Base-by-base conservation (phyloP, 35 echinoderm and acorn worm genomes). In the Diadema setosum region DNA sequence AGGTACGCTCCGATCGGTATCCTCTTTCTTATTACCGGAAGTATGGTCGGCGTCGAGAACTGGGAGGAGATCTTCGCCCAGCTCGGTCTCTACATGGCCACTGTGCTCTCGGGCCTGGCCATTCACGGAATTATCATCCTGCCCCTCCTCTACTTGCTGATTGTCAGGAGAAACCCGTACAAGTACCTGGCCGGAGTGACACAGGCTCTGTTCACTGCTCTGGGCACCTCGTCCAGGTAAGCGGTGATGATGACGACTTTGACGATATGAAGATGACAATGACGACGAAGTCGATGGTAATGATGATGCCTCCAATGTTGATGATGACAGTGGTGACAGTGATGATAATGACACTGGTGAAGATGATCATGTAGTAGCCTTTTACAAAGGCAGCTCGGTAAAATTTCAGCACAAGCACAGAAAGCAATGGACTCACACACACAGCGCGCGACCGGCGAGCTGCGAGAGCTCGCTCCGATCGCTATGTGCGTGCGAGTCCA, bases 1-100 rank as follows among this genome's bases (percentile, higher is more conserved):
- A 99, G 96, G 96, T 99, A 99, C 52, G 96, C 96, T 37, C 96
- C 96, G 18, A 90, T 99, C 42, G 96, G 96, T 94, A 99, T 99
- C 41, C 88, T 99, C 60, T 99, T 99, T 60, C 88, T 99, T 16
- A 94, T 99, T 45, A 82, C 86, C 12, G 96, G 96, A 3, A 76
- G 87, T 40, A 94, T 94, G 89, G 82, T 93, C 9, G 89, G 86
- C 11, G 86, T 99, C 2, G 89, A 94, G 2, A 85, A 99, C 74
- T 99, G 96, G 96, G 67, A 21, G 5, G 87, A 85, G 6, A 83
- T 92, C 39, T 76, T 99, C 37, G 61, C 93, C 24, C 69, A 83
- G 29, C 70, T 99, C 0, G 96, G 96, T 45, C 42, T 94, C 24
- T 99, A 99, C 75, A 94, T 99, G 82, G 89, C 69, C 15, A 99